A percentile compares a stretch with the other conserved stretches of the same genome.
phyloP scores from a whole-genome alignment of 2,888 invertebrate genomes.

The Hedya salicella region DNA sequence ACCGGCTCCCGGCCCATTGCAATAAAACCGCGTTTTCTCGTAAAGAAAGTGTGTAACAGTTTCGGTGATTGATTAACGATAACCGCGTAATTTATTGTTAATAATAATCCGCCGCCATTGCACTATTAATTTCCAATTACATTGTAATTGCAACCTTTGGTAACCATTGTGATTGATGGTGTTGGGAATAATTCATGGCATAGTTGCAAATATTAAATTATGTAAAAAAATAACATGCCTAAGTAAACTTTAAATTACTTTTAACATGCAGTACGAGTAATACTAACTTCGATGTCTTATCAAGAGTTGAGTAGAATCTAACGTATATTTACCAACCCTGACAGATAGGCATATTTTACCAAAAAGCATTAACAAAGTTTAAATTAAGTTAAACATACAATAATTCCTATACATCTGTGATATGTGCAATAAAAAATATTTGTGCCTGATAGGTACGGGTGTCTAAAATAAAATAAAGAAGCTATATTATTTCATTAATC shows the following conservation, averaged over 20 bases:
- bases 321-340: too few relatives aligned
- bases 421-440: too few relatives aligned
- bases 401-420: too few relatives aligned
- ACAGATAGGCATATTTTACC: too few relatives aligned
- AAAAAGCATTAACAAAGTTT: too few relatives aligned
- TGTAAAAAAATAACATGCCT: not conserved
- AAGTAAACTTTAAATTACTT: not conserved
- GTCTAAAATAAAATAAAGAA: too few relatives aligned
- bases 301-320: too few relatives aligned
- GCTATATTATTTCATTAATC: too few relatives aligned
- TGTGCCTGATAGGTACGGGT: too few relatives aligned
- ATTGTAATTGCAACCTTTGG: slow-evolving; percentile 42
- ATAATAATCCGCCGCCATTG: slow-evolving; percentile 30
- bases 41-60: slow-evolving; percentile 52
- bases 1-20: slow-evolving; percentile 16
- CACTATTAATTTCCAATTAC: slow-evolving; percentile 43
- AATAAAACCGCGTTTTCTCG: slow-evolving; percentile 44
- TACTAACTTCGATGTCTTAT: too few relatives aligned
- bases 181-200: slow-evolving; percentile 8
- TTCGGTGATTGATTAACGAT: slow-evolving; percentile 54
- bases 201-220: slow-evolving; percentile 2
- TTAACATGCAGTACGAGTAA: too few relatives aligned
- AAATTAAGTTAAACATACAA: too few relatives aligned
- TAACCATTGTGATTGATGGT: slow-evolving; percentile 31
- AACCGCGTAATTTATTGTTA: slow-evolving; percentile 44